Evolutionary conservation across 2,888 invertebrate genomes (phyloP), one percentile per base, ranked within the genome.

Genomic region (Villa cingulata): DNA sequence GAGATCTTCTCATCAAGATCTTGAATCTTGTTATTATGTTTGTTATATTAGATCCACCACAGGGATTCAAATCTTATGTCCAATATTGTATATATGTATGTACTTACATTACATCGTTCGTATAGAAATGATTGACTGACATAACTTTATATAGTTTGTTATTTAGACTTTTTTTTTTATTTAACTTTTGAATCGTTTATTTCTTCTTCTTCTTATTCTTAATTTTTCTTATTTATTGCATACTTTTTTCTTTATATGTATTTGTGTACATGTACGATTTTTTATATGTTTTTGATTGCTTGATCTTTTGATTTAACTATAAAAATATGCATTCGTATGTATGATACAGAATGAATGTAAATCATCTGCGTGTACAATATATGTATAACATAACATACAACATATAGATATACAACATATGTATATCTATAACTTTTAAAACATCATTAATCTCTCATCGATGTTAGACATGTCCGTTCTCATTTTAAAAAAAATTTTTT

Each of bases 401-500:
- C 12, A 1, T 32, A 4, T 5, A 23, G 29, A 12, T 14, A 14
- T 12, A 32, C 29, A 32, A 23, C 23, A 23, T 7, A 23, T 23
- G 23, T 7, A 23, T 23, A 6, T 23, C 7, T 23, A 23, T 23
- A 4, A 7, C 4, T 4, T 23, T 23, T 46, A 41, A 37, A 47
- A 39, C 42, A 37, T 47, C 47, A 47, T 47, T 47, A 47, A 47
- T 47, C 47, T 47, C 47, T 42, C 47, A 39, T 43, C 39, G 43
- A 42, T 38, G 39, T 27, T 43, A 29, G 43, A 47, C 47, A 43
- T 47, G 47, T 47, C 47, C 42, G 39, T 42, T 47, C 38, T 47
- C 47, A 47, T 47, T 47, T 43, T 38, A 32, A 38, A 27, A 43
- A 17, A 37, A 41, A 3, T 18, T 19, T 27, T 27, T 27, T 27